Conservation (phyloP, 2,888 invertebrate genomes). For the Crossocerus cetratus region DNA sequence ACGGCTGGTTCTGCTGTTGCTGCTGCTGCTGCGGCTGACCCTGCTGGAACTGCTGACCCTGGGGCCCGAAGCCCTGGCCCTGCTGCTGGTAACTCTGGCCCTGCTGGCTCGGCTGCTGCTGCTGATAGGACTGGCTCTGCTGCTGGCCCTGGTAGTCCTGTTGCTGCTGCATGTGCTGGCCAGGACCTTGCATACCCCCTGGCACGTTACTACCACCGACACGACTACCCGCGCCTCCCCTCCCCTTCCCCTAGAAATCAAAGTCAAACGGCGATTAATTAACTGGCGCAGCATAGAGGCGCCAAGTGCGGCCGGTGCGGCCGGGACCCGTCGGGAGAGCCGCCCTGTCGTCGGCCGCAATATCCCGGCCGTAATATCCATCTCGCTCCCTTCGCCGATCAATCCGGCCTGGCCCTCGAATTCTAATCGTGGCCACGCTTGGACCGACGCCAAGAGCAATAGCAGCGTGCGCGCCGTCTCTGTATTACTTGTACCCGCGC, state of each 20-base stretch:
- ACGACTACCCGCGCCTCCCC: conserved; percentile 81
- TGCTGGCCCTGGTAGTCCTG: conserved; percentile 64
- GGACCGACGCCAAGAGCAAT: too few relatives aligned
- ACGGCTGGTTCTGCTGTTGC: conserved; percentile 70
- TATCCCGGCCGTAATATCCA: too few relatives aligned
- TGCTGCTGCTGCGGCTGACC: conserved; percentile 60
- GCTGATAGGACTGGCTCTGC: conserved; percentile 60
- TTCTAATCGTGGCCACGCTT: too few relatives aligned
- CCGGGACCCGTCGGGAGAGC: too few relatives aligned
- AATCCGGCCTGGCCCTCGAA: too few relatives aligned
- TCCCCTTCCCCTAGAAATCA: conserved; percentile 80
- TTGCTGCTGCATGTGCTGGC: conserved; percentile 71
- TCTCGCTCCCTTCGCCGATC: too few relatives aligned
- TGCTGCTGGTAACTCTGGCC: conserved; percentile 69
- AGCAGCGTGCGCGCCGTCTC: too few relatives aligned
- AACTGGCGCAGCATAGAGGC: too few relatives aligned
- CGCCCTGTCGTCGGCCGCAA: too few relatives aligned
- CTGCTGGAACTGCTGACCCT: conserved; percentile 58
- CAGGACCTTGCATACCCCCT: conserved; percentile 79
- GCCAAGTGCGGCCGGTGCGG: too few relatives aligned
- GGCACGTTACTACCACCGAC: conserved; percentile 80
- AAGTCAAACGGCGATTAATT: conserved; percentile 24
- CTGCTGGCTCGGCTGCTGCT: conserved; percentile 70
- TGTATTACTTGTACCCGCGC: too few relatives aligned
- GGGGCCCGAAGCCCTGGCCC: conserved; percentile 52